Conservation (phyloP, 2,888 invertebrate genomes). For the Ophioninae sp. region DNA sequence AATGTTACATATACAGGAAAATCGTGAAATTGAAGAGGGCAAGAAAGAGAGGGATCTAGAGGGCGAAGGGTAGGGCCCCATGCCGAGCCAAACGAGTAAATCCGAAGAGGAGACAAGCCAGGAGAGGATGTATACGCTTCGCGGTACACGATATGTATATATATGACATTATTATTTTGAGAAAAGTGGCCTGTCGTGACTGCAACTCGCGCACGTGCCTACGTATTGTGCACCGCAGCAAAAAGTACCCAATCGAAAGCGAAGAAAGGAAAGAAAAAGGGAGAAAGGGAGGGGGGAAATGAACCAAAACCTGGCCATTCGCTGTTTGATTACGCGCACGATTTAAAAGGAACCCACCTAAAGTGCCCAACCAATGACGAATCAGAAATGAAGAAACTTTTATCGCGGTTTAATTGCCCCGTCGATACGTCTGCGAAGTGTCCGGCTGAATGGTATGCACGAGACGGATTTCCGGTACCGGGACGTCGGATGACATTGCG, state of each 20-base stretch:
- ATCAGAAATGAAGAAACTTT: conserved; percentile 31
- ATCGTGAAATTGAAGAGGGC: conserved; percentile 51
- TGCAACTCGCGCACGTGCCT: conserved; percentile 58
- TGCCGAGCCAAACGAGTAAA: conserved; percentile 51
- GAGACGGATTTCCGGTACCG: neutral
- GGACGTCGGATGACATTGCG: too few relatives aligned
- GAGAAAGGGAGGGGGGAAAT: neutral
- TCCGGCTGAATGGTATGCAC: neutral
- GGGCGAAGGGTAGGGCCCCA: conserved; percentile 35
- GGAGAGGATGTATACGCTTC: conserved; percentile 50
- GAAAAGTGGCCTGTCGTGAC: conserved; percentile 63
- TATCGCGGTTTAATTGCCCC: conserved; percentile 18
- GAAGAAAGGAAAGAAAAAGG: neutral
- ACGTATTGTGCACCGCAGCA: conserved; percentile 37
- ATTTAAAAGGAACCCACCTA: conserved; percentile 46
- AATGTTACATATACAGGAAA: conserved; percentile 32
- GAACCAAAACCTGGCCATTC: conserved; percentile 35
- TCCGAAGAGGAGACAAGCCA: conserved; percentile 27
- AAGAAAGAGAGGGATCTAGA: neutral
- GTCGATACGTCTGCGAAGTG: conserved; percentile 19
- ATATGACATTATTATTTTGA: conserved; percentile 61
- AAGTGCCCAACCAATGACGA: conserved; percentile 46
- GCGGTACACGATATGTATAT: conserved; percentile 44
- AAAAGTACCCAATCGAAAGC: neutral
- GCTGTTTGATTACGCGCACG: conserved; percentile 21